These are phyloP conservation scores for Pocota personata DNA, from an alignment of 2,888 invertebrate genomes.

Conservation along the genomic window DNA sequence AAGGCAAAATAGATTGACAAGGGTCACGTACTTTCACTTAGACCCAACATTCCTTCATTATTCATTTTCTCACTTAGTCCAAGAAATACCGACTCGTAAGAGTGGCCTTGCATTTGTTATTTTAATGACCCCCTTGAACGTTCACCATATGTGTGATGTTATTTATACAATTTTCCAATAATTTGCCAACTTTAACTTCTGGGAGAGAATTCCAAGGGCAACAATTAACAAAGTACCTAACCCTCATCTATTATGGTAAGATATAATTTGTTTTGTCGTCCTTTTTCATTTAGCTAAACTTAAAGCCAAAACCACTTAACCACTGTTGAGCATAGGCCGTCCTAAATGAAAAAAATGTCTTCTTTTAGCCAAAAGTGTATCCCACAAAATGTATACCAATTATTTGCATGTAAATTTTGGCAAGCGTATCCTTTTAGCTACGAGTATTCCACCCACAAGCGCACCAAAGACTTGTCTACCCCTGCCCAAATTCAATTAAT, in stretches of 20 bases:
- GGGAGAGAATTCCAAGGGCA: background rate
- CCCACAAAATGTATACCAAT: constrained; percentile 34
- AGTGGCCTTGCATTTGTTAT: background rate
- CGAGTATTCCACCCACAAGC: background rate
- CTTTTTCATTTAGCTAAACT: background rate
- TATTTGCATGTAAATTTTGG: constrained; percentile 41
- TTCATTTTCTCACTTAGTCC: constrained; percentile 1
- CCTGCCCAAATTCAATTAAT: constrained; percentile 29
- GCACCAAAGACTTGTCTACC: background rate
- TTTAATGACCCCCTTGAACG: background rate
- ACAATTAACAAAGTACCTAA: constrained; percentile 18
- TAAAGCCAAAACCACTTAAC: background rate
- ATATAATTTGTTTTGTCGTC: constrained; percentile 12
- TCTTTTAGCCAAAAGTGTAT: background rate
- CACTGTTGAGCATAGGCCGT: background rate
- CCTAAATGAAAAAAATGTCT: background rate
- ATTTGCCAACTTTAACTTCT: background rate
- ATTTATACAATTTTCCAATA: background rate
- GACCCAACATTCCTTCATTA: background rate
- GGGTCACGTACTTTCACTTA: background rate
- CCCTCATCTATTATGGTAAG: constrained; percentile 43
- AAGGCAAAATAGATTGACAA: background rate
- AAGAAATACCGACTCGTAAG: background rate
- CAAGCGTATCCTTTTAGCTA: background rate
- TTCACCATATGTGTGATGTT: background rate